Conservation (phyloP, 2,797 vertebrate genomes). For the Leptoclinus maculatus region DNA sequence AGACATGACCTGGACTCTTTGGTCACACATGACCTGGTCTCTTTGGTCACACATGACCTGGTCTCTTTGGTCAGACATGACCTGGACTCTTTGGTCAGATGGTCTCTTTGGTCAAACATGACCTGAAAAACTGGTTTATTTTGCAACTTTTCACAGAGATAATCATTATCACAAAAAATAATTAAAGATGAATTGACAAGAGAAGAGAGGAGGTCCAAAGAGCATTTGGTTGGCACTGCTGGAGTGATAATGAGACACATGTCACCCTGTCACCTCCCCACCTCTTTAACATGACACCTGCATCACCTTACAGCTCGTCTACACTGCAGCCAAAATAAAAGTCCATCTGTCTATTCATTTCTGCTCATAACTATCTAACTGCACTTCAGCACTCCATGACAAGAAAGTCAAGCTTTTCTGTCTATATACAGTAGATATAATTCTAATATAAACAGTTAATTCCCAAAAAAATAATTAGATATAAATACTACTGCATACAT, state of each 20-base stretch:
- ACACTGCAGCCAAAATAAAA: conserved; percentile 31
- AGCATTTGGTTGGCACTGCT: conserved; percentile 40
- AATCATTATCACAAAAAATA: neutral
- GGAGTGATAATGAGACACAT: conserved; percentile 66
- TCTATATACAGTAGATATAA: neutral
- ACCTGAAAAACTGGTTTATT: neutral
- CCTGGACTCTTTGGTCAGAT: too few relatives aligned
- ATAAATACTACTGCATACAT: neutral
- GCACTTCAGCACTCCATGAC: neutral
- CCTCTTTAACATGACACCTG: conserved; percentile 55
- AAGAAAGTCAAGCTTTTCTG: neutral
- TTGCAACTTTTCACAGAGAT: neutral
- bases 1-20: too few relatives aligned
- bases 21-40: too few relatives aligned
- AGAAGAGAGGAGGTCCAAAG: conserved; percentile 12
- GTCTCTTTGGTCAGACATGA: too few relatives aligned
- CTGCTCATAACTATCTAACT: neutral
- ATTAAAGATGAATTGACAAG: neutral
- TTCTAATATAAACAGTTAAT: neutral
- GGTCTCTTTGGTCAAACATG: neutral
- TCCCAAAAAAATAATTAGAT: neutral
- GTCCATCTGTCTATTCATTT: conserved; percentile 41
- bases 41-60: too few relatives aligned
- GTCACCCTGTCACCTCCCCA: conserved; percentile 58
- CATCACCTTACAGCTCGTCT: conserved; percentile 56